Evolutionary conservation across 2,888 invertebrate species (phyloP).

Genomic region (Caenorhabditis imperialis): DNA sequence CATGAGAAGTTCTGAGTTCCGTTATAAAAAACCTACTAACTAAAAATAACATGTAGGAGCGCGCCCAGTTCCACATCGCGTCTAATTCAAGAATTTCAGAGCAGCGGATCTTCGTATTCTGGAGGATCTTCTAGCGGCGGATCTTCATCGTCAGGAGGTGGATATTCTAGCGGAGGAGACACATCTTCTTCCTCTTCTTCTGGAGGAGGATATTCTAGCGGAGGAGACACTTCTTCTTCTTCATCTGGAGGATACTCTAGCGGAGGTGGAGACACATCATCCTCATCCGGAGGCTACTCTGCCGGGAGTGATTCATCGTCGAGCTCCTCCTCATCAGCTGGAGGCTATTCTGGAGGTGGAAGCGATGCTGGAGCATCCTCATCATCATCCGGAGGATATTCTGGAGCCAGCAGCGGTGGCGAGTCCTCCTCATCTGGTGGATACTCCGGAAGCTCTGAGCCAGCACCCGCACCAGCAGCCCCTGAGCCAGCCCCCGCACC

Average conservation of each 20-base stretch:
- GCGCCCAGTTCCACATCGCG: slow-evolving; percentile 1
- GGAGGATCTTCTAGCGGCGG: slow-evolving; percentile 24
- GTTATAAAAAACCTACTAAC: background rate
- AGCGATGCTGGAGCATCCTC: slow-evolving; percentile 24
- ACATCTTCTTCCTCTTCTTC: slow-evolving; percentile 6
- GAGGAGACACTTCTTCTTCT: slow-evolving; percentile 17
- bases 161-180: slow-evolving; percentile 23
- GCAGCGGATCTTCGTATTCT: slow-evolving; percentile 8
- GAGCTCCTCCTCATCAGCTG: slow-evolving; percentile 23
- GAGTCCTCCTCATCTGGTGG: slow-evolving; percentile 4
- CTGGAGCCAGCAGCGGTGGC: slow-evolving; percentile 12
- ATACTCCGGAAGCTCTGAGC: background rate
- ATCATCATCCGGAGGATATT: slow-evolving; percentile 21
- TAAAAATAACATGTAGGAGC: slow-evolving; percentile 13
- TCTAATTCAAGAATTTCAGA: slow-evolving; percentile 5
- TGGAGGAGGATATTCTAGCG: slow-evolving; percentile 23
- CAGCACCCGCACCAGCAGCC: slow-evolving; percentile 11
- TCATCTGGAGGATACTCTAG: slow-evolving; percentile 40
- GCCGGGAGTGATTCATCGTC: slow-evolving; percentile 32
- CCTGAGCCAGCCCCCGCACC: background rate
- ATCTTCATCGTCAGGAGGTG: slow-evolving; percentile 11
- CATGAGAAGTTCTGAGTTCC: background rate
- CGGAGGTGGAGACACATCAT: background rate
- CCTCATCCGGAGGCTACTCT: slow-evolving; percentile 8
- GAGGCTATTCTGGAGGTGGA: slow-evolving; percentile 34